Conservation (phyloP, 2,888 invertebrate genomes). For the Arctia plantaginis region DNA sequence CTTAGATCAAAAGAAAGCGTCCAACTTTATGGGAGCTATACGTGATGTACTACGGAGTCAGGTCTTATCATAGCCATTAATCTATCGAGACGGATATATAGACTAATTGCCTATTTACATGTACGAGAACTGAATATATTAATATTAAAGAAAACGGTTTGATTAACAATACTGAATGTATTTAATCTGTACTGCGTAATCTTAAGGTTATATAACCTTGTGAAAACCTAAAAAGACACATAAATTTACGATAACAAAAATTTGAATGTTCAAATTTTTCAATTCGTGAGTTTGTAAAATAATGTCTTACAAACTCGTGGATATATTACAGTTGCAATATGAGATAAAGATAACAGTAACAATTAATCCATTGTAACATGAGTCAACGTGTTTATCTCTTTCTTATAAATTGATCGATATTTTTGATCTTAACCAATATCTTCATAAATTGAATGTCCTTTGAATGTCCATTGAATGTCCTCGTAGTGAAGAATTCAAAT, state of each 20-base stretch:
- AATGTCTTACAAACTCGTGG: background rate
- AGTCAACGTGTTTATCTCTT: background rate
- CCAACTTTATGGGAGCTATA: conserved; percentile 39
- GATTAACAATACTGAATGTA: background rate
- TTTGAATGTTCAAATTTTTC: no score
- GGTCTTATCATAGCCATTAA: conserved; percentile 29
- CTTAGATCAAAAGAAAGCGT: conserved; percentile 49
- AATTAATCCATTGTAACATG: background rate
- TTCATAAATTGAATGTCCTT: no score
- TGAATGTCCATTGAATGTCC: no score
- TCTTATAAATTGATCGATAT: background rate
- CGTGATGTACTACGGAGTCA: conserved; percentile 42
- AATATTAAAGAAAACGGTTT: conserved; percentile 3
- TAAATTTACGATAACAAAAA: no score
- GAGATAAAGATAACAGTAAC: background rate
- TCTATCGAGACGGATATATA: conserved; percentile 30
- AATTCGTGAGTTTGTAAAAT: background rate
- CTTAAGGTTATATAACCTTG: background rate
- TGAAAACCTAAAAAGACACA: background rate
- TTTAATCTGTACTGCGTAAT: background rate
- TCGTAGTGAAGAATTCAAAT: no score
- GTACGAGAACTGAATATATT: conserved; percentile 21
- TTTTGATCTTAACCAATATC: no score
- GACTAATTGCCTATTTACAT: conserved; percentile 44
- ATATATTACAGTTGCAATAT: background rate